Base-by-base conservation (phyloP, 2,113 vertebrate genomes). In the Dermatemys mawii region DNA sequence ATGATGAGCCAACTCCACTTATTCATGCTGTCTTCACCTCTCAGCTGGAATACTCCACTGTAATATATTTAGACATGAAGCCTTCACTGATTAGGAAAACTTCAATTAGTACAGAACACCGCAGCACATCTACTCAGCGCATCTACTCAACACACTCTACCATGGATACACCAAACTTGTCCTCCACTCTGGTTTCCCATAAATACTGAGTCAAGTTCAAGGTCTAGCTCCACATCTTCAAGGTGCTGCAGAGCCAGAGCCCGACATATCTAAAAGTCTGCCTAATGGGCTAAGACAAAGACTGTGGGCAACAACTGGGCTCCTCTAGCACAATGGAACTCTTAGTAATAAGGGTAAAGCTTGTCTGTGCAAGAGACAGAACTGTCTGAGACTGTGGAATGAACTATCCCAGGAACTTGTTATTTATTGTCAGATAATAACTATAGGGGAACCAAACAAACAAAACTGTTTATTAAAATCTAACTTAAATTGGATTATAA, bases 41-140 rank as follows among this genome's bases (percentile, higher is more conserved):
- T 60, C 57, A 60, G 57, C 46, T 57, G 19, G n/a, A 83, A 93
- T 80, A 16, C 35, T 55, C 26, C 6, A 78, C 10, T 16, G 4
- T 19, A 67, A 67, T 3, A 73, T 54, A 63, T 1, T 2, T 14
- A 50, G 1, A 3, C 22, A 84, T 6, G 3, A 84, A 88, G 84
- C 81, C 21, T 2, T 2, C 79, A 60, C 13, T 67, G 8, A 38
- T 8, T 86, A 75, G 53, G 32, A 67, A 67, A 67, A 38, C 38
- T 53, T 11, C 5, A n/a, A 46, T 13, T 27, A 46, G 38, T 51
- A 32, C 27, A 54, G 75, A 76, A 9, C 54, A 32, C 6, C n/a
- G 54, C 2, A 1, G 29, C 3, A 0, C 51, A 29, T 81, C 2
- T 14, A 24, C 17, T 53, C 41, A 4, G 1, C 53, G n/a, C n/a